These are phyloP conservation scores for Drosophila borborema DNA, from an alignment of 2,888 invertebrate species.

Conservation along the genomic window DNA sequence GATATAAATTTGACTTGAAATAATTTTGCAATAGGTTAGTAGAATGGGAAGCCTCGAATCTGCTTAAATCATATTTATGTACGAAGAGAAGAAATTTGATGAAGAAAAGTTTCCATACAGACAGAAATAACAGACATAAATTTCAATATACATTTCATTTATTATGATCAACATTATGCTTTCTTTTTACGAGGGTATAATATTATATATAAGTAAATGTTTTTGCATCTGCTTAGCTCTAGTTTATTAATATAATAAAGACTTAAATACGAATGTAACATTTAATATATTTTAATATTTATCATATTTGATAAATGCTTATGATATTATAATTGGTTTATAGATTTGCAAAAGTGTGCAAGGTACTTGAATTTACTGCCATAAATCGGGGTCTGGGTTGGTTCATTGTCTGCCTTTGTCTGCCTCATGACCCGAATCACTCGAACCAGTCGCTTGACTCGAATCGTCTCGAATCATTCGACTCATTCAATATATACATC, in stretches of 20 bases:
- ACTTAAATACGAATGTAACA: slow-evolving; percentile 29
- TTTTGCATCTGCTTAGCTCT: background rate
- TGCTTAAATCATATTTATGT: background rate
- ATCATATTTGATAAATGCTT: background rate
- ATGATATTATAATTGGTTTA: slow-evolving; percentile 19
- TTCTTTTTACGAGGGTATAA: slow-evolving; percentile 2
- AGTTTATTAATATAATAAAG: slow-evolving; percentile 11
- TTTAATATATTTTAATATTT: slow-evolving; percentile 11
- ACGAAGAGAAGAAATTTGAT: too few relatives aligned
- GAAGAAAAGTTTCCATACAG: background rate
- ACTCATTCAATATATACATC: slow-evolving; percentile 15
- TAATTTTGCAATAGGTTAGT: background rate
- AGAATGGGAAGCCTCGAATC: background rate
- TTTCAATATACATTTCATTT: background rate
- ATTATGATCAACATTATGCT: background rate
- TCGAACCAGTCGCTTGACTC: slow-evolving; percentile 26
- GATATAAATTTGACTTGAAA: background rate
- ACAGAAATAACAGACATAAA: background rate
- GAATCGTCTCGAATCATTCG: slow-evolving; percentile 19
- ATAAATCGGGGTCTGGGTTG: slow-evolving; percentile 11
- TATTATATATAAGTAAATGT: slow-evolving; percentile 15
- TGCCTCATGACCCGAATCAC: slow-evolving; percentile 4
- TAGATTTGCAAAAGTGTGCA: slow-evolving; percentile 24
- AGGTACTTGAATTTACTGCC: slow-evolving; percentile 47
- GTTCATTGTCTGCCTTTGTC: slow-evolving; percentile 41